phyloP scores from a whole-genome alignment of 2,888 invertebrate genomes.

The Camponotus fellah region DNA sequence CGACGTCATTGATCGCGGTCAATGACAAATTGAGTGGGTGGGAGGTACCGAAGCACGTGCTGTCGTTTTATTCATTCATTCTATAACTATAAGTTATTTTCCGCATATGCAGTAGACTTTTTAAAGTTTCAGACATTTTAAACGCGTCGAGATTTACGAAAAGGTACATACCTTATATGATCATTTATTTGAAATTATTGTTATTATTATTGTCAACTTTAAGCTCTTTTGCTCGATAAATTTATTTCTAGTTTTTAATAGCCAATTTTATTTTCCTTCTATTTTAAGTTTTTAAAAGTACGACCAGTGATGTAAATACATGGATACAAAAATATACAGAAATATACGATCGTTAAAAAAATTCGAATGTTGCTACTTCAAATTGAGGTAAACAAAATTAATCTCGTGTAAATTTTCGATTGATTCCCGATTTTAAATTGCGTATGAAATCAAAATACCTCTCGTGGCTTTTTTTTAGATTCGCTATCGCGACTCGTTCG shows the following conservation, averaged over 20 bases:
- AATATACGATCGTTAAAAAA: not conserved
- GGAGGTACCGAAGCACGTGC: conserved; percentile 27
- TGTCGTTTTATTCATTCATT: conserved; percentile 24
- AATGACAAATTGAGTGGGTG: conserved; percentile 33
- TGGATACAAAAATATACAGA: not conserved
- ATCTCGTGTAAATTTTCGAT: not conserved
- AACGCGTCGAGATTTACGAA: not conserved
- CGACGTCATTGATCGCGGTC: conserved; percentile 50
- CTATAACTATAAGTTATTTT: not conserved
- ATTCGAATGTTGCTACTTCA: not conserved
- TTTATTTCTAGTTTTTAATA: not conserved
- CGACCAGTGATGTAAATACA: no score
- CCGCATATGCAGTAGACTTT: not conserved
- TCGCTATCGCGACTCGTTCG: not conserved
- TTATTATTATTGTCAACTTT: not conserved
- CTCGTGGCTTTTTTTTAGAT: not conserved
- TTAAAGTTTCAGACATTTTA: not conserved
- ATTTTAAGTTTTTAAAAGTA: not conserved
- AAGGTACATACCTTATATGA: not conserved
- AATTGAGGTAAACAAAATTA: not conserved
- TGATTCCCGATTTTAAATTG: not conserved
- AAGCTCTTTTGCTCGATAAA: not conserved
- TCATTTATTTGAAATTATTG: not conserved
- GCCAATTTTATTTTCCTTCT: not conserved
- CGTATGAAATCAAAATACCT: not conserved